Evolutionary conservation across 1,140 invertebrate species (phyloP), one percentile per base, ranked within the genome.

Genomic region (Colletes gigas): DNA sequence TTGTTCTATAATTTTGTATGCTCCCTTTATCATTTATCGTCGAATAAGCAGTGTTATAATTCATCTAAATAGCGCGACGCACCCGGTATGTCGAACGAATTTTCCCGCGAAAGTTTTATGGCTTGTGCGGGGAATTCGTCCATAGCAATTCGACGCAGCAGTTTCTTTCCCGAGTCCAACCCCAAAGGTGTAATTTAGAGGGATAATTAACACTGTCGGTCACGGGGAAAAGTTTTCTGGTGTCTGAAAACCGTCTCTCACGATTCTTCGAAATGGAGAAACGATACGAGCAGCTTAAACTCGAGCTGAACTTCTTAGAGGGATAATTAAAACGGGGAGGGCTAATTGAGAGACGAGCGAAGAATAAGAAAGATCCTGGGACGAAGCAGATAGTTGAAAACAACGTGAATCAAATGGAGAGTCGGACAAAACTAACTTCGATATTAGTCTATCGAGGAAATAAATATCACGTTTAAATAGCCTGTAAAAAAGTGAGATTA

Each of bases 271-370:
- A 41, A 47, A 54, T 41, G n/a, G 41, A 44, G 9, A 47, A 72
- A 60, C 54, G 71, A 62, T 44, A 62, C 71, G 41, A 72, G 39
- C 4, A 17, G 55, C 70, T 60, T 60, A 60, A 72, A 59, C 69
- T 55, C 47, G 12, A 21, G 15, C 1, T 8, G 7, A 68, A 68
- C 47, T 68, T 50, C 5, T 59, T 3, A 4, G n/a, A 0, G 69
- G 57, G 39, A 57, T 71, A 57, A 71, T 71, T 71, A 59, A 59
- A 71, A 71, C 39, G 19, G 30, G 30, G 30, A 30, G 39, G 39
- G 44, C 69, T 44, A 44, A 44, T 44, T 44, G 44, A 44, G 44
- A 44, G 44, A 9, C 44, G 30, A 44, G 8, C 5, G 44, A 44
- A 44, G 44, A 9, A 44, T 44, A 9, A 44, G 5, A 44, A 44